Percentiles rank a stretch among this genome's conserved stretches.
These are phyloP conservation scores for Meloidogyne hapla DNA, from an alignment of 1,140 invertebrate species.

Conservation along the genomic window DNA sequence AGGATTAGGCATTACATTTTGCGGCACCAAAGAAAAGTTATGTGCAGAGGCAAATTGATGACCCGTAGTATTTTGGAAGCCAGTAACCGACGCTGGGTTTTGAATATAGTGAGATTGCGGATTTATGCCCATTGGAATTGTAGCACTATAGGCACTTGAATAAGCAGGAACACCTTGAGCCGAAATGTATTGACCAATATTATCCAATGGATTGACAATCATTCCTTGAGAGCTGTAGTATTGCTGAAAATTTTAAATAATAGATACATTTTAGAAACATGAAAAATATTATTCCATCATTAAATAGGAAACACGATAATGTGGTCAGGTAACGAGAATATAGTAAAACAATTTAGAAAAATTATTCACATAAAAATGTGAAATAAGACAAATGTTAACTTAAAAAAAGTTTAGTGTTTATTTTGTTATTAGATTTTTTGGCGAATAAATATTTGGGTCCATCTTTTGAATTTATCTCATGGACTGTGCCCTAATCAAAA, in stretches of 20 bases:
- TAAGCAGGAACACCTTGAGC: constrained; percentile 3
- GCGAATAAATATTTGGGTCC: no score
- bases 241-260: not conserved
- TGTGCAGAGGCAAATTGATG: constrained; percentile 1
- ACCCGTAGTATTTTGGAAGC: constrained; percentile 21
- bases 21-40: not conserved
- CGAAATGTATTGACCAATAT: not conserved
- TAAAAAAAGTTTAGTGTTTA: no score
- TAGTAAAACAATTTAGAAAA: no score
- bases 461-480: no score
- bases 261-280: no score
- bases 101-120: constrained; percentile 19
- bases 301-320: no score
- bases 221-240: not conserved
- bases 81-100: not conserved
- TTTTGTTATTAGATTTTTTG: no score
- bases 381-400: no score
- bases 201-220: constrained; percentile 9
- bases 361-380: no score
- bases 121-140: not conserved
- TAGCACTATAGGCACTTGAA: constrained; percentile 7
- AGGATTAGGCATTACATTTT: constrained; percentile 11
- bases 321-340: no score
- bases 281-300: no score
- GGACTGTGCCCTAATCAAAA: no score